phyloP scores from a whole-genome alignment of 2,888 invertebrate genomes.

The Didymodactylos carnosus region DNA sequence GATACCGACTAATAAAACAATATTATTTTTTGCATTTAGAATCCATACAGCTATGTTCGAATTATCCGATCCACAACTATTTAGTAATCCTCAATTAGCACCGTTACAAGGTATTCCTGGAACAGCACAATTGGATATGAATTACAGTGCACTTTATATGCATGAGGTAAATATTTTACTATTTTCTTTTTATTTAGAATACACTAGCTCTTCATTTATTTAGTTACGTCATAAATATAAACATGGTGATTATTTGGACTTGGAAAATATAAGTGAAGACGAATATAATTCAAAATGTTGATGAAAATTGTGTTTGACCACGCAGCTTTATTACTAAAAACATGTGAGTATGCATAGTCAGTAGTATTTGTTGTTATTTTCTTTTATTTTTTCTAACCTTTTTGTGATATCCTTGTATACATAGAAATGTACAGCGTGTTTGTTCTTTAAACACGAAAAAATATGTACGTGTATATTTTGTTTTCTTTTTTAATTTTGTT shows the following conservation, averaged over 20 bases:
- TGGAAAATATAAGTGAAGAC: constrained; percentile 9
- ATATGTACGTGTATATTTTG: no score
- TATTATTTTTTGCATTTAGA: not conserved
- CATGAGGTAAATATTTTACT: not conserved
- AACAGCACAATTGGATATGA: constrained; percentile 13
- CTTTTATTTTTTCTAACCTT: no score
- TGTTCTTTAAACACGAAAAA: no score
- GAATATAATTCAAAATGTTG: not conserved
- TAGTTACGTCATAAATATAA: constrained; percentile 13
- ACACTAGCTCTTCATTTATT: not conserved
- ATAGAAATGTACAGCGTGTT: no score
- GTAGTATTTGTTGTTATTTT: no score
- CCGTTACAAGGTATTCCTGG: constrained; percentile 1
- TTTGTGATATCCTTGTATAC: no score
- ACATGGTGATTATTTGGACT: constrained; percentile 12
- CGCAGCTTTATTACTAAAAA: no score
- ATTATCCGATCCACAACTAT: not conserved
- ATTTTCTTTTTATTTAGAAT: not conserved
- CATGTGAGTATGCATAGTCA: no score
- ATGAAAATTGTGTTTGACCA: no score
- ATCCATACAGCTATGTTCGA: not conserved
- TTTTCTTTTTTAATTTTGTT: no score
- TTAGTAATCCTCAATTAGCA: not conserved
- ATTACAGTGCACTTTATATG: constrained; percentile 6
- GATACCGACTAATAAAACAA: no score